Conservation (phyloP, 1,140 invertebrate genomes). For the Musca domestica region DNA sequence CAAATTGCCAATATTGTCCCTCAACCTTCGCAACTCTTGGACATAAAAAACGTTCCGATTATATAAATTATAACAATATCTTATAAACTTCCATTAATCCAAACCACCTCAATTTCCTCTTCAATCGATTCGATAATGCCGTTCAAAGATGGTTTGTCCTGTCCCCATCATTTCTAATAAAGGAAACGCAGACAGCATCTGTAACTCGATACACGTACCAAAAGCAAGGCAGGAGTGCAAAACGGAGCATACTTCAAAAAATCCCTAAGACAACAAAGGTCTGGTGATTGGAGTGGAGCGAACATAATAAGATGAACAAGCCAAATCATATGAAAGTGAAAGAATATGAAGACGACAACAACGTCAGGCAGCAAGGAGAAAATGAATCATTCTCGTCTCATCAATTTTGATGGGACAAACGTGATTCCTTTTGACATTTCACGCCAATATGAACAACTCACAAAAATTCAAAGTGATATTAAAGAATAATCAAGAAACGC, state of each 20-base stretch:
- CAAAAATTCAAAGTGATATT: constrained; percentile 20
- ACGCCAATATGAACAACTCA: constrained; percentile 22
- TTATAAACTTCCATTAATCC: too few relatives aligned
- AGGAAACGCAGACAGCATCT: constrained; percentile 6
- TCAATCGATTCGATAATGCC: neutral
- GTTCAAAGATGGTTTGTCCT: neutral
- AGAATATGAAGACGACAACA: neutral
- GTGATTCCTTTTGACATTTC: constrained; percentile 26
- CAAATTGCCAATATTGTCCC: too few relatives aligned
- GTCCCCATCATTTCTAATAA: constrained; percentile 13
- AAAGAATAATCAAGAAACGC: constrained; percentile 1
- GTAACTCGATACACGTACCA: constrained; percentile 19
- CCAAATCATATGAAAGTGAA: constrained; percentile 11
- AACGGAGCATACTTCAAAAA: constrained; percentile 3
- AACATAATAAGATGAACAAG: neutral
- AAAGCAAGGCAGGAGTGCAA: neutral
- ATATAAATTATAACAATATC: too few relatives aligned
- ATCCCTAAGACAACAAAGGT: neutral
- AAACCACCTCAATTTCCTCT: neutral
- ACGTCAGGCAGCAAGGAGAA: neutral
- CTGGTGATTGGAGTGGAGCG: neutral
- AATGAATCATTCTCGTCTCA: constrained; percentile 18
- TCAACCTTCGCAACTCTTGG: too few relatives aligned
- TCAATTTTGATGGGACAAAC: constrained; percentile 24
- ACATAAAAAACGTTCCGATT: too few relatives aligned